Percentiles rank a stretch among this genome's conserved stretches.
phyloP scores from a whole-genome alignment of 2,888 invertebrate species.

The Limnephilus auricula region DNA sequence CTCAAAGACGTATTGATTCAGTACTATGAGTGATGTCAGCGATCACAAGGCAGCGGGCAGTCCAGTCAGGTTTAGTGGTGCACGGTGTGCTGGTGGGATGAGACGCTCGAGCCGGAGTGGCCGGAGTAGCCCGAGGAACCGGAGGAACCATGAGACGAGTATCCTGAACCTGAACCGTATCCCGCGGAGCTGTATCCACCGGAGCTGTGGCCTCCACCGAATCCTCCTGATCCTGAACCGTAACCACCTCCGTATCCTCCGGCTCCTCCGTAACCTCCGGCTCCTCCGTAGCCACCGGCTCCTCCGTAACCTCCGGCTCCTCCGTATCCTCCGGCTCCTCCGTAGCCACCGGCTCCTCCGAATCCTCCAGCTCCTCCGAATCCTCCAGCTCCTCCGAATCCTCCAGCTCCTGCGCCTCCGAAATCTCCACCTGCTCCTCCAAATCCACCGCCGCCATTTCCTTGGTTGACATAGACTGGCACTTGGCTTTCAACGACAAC shows the following conservation, averaged over 20 bases:
- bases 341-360: constrained; percentile 23
- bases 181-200: constrained; percentile 28
- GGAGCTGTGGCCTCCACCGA: constrained; percentile 1
- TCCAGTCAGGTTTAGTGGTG: constrained; percentile 18
- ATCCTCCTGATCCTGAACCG: constrained; percentile 68
- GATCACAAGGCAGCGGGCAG: constrained; percentile 14
- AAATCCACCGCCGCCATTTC: constrained; percentile 66
- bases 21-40: constrained; percentile 39
- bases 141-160: constrained; percentile 19
- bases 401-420: neutral
- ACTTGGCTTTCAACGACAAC: constrained; percentile 73
- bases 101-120: constrained; percentile 16
- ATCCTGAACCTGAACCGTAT: constrained; percentile 28
- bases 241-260: constrained; percentile 8
- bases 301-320: constrained; percentile 32
- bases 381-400: neutral
- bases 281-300: neutral
- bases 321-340: constrained; percentile 30
- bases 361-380: neutral
- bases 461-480: constrained; percentile 68
- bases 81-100: constrained; percentile 26
- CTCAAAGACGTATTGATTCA: constrained; percentile 43
- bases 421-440: constrained; percentile 49
- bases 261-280: neutral
- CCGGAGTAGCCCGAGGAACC: neutral